These are phyloP conservation scores for Brassicogethes aeneus DNA, from an alignment of 2,888 invertebrate genomes.

Conservation along the genomic window DNA sequence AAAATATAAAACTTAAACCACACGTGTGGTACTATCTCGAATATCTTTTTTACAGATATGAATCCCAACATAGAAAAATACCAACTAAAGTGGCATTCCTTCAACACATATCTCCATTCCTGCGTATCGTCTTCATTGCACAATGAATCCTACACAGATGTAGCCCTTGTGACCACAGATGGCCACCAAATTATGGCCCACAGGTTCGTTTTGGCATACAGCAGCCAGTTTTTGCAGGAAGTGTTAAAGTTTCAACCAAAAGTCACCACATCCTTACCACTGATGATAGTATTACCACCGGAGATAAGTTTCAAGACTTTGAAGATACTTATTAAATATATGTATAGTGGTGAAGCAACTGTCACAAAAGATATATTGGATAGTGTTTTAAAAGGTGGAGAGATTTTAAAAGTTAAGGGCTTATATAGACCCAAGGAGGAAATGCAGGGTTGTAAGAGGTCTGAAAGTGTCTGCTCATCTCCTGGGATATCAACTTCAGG, in stretches of 20 bases:
- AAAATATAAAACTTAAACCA: no score
- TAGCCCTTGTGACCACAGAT: slow-evolving; percentile 68
- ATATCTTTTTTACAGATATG: background rate
- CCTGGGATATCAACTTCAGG: background rate
- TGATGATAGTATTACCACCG: slow-evolving; percentile 68
- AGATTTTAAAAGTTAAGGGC: slow-evolving; percentile 71
- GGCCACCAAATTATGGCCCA: slow-evolving; percentile 77
- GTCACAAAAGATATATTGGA: slow-evolving; percentile 78
- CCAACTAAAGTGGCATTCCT: slow-evolving; percentile 84
- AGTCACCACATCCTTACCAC: slow-evolving; percentile 33
- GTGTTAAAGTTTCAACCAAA: slow-evolving; percentile 41
- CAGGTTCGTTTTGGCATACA: slow-evolving; percentile 75
- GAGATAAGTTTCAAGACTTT: slow-evolving; percentile 73
- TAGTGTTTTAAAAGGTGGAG: slow-evolving; percentile 72
- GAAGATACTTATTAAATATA: slow-evolving; percentile 75
- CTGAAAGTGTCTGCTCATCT: background rate
- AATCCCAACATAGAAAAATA: slow-evolving; percentile 60
- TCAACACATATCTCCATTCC: slow-evolving; percentile 71
- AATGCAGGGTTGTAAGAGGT: slow-evolving; percentile 19
- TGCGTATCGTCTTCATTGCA: slow-evolving; percentile 65
- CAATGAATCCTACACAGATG: slow-evolving; percentile 76
- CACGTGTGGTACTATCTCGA: no score
- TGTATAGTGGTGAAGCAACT: slow-evolving; percentile 75
- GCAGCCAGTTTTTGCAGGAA: slow-evolving; percentile 58
- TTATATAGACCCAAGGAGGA: slow-evolving; percentile 60